Conservation (phyloP, 1,140 invertebrate genomes). For the Tetramorium parvispinum region DNA sequence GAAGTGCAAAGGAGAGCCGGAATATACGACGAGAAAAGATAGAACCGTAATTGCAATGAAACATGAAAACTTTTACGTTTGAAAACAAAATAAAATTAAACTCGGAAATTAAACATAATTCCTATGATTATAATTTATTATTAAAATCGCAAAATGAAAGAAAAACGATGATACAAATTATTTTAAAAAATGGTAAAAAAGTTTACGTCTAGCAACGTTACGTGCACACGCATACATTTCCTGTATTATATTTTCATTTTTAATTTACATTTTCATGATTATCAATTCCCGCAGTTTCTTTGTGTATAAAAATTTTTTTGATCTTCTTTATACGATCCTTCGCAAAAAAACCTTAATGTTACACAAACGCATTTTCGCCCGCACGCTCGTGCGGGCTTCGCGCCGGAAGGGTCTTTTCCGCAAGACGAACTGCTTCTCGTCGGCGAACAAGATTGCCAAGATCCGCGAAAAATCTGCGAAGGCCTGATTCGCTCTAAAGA, state of each 20-base stretch:
- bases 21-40: not conserved
- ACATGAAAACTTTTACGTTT: not conserved
- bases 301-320: not conserved
- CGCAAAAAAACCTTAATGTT: not conserved
- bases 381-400: not conserved
- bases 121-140: not conserved
- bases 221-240: not conserved
- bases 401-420: not conserved
- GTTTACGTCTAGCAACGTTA: not conserved
- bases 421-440: slow-evolving; percentile 40
- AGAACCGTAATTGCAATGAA: not conserved
- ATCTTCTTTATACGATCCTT: not conserved
- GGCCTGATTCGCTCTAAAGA: slow-evolving; percentile 52
- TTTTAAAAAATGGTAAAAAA: not conserved
- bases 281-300: not conserved
- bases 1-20: not conserved
- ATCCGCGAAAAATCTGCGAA: slow-evolving; percentile 55
- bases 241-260: not conserved
- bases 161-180: not conserved
- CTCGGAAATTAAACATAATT: not conserved
- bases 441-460: slow-evolving; percentile 44
- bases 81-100: not conserved
- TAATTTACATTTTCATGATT: not conserved
- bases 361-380: slow-evolving; percentile 12
- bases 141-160: not conserved